Evolutionary conservation across 2,888 invertebrate genomes (phyloP), one percentile per base, ranked within the genome.

Genomic region (Melieria omissa): DNA sequence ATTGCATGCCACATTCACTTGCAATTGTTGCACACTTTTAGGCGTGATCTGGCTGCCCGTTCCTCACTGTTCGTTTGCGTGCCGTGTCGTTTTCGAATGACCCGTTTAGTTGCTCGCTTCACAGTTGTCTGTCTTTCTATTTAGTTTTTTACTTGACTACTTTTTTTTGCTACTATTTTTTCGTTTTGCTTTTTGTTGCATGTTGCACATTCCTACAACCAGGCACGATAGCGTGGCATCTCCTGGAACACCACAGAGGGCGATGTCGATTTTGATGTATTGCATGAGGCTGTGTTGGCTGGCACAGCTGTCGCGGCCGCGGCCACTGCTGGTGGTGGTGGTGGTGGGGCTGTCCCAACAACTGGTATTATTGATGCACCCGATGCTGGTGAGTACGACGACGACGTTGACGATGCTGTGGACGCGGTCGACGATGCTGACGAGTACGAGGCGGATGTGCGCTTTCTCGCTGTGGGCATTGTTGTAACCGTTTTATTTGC

Each of bases 401-500:
- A 55, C 69, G 44, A 55, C 41, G 70, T 73, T 64, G 12, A 70
- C 5, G 74, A 73, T 12, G 73, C 65, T 71, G 72, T 46, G 16
- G 73, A 70, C 66, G 70, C 47, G 65, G 73, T 49, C 12, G 74
- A 73, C 65, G 72, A 44, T 61, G 74, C 58, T 41, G 72, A 66
- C 9, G 74, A 72, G 4, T 61, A 63, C 29, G 75, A 64, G 7
- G 78, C 60, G 55, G 73, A 74, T 72, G 73, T 72, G 14, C 74
- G 74, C 64, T 77, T 76, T 69, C 76, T 77, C 49, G 74, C 71
- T 72, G 75, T 68, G 70, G 73, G 69, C 71, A 76, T 78, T 60
- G 72, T 75, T 75, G 77, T 74, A 73, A 74, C 72, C 46, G 74
- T 70, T 74, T 77, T 77, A 70, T 76, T 77, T 57, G 72, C 76